Conservation (phyloP, 2,113 vertebrate species). For the Aldabrachelys gigantea region DNA sequence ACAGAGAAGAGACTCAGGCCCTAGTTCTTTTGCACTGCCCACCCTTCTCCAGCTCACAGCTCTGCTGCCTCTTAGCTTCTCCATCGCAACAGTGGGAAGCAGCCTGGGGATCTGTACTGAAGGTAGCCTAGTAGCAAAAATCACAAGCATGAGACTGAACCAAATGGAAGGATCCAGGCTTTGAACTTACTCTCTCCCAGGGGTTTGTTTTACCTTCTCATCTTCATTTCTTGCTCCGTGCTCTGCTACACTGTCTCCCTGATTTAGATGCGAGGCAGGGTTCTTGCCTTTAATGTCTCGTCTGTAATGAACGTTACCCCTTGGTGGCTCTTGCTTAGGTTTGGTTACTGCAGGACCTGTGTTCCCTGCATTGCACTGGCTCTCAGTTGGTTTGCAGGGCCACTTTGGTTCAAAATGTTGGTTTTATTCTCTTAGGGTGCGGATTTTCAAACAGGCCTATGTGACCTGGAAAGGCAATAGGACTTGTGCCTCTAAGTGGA, state of each 20-base stretch:
- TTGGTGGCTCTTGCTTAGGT: not conserved
- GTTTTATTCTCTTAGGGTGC: not conserved
- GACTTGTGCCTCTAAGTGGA: not conserved
- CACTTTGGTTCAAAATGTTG: not conserved
- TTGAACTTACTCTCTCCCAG: not conserved
- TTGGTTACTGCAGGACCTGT: not conserved
- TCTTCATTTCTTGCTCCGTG: not conserved
- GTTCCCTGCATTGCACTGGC: not conserved
- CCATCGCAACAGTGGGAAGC: not conserved
- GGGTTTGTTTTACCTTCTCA: not conserved
- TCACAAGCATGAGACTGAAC: not conserved
- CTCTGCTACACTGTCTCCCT: not conserved
- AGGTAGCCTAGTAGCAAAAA: not conserved
- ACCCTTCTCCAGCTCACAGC: not conserved
- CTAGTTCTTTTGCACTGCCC: not conserved
- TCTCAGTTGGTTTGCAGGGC: not conserved
- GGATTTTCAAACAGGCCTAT: not conserved
- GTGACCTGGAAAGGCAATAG: not conserved
- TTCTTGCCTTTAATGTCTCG: not conserved
- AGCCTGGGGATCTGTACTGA: not conserved
- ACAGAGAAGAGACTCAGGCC: not conserved
- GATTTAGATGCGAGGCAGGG: not conserved
- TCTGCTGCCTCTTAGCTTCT: not conserved
- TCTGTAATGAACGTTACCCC: not conserved
- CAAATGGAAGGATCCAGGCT: not conserved